phyloP scores from a whole-genome alignment of 2,113 vertebrate species.

The Dasypus novemcinctus region DNA sequence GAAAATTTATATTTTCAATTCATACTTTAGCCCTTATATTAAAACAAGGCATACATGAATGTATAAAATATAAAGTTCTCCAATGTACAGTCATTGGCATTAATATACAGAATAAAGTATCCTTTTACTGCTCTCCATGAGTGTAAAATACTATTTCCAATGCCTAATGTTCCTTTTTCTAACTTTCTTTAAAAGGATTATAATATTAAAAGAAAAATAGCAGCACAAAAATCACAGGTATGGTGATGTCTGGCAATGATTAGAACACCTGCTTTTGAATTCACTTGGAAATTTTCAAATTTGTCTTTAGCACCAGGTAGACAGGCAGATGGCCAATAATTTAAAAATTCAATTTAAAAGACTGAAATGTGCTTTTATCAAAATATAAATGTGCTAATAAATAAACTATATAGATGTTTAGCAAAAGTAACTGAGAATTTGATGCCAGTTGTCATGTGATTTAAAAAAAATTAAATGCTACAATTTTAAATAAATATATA shows the following conservation, averaged over 20 bases:
- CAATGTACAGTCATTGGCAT: not conserved
- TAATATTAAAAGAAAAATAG: not conserved
- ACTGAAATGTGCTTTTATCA: not conserved
- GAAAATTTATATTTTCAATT: not conserved
- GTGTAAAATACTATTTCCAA: not conserved
- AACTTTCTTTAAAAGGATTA: not conserved
- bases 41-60: not conserved
- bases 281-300: not conserved
- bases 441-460: slow-evolving; percentile 26
- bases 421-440: slow-evolving; percentile 20
- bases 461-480: slow-evolving; percentile 40
- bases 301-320: not conserved
- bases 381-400: not conserved
- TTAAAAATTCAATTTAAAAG: not conserved
- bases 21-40: not conserved
- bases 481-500: not conserved
- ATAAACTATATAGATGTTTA: not conserved
- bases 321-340: slow-evolving; percentile 38
- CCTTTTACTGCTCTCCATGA: not conserved
- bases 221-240: not conserved
- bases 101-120: not conserved
- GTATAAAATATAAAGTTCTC: not conserved
- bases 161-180: not conserved
- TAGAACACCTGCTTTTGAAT: not conserved
- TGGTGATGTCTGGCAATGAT: not conserved